Evolutionary conservation across 2,797 vertebrate genomes (phyloP), one percentile per base, ranked within the genome.

Genomic region (Danionella dracula): DNA sequence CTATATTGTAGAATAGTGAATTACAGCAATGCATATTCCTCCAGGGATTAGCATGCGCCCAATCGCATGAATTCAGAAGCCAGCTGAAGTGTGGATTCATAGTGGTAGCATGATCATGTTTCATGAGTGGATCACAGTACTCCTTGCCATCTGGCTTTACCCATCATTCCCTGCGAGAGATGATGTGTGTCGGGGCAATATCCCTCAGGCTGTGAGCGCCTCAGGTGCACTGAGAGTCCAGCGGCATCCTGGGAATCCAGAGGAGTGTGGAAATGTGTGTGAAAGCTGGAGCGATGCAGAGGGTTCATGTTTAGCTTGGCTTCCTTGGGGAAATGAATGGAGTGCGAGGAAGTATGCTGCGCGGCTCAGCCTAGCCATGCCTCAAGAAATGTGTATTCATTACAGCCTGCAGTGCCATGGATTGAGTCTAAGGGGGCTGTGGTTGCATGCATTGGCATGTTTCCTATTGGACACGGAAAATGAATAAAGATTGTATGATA

Each of bases 341-440:
- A 69, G 46, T 65, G 56, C 44, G 19, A n/a, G 34, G 38, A 71
- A 64, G 64, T 71, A 71, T 74, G 73, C 71, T 27, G 50, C 46
- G 37, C 42, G 62, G 61, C 68, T 50, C 2, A 35, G 48, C 45
- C 64, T 1, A 35, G 48, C 45, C 64, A 64, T 31, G 67, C 74
- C 78, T 77, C 79, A 76, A 83, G 74, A 84, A 83, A 84, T 77
- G 61, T 23, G 77, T 81, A 78, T 85, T 83, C 82, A 85, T 83
- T 81, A 78, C 54, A 63, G 64, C 71, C 64, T 69, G 73, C 66
- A 63, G 63, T 76, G 60, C 67, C 81, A 78, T 76, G 71, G 44
- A 60, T 56, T 80, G 75, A 78, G 74, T 78, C 54, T 46, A 32
- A 13, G 31, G 16, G 8, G 17, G 35, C 32, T 32, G 49, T 23